Base-by-base conservation (phyloP, 2,797 vertebrate genomes). In the Oryzias dopingdopingensis region DNA sequence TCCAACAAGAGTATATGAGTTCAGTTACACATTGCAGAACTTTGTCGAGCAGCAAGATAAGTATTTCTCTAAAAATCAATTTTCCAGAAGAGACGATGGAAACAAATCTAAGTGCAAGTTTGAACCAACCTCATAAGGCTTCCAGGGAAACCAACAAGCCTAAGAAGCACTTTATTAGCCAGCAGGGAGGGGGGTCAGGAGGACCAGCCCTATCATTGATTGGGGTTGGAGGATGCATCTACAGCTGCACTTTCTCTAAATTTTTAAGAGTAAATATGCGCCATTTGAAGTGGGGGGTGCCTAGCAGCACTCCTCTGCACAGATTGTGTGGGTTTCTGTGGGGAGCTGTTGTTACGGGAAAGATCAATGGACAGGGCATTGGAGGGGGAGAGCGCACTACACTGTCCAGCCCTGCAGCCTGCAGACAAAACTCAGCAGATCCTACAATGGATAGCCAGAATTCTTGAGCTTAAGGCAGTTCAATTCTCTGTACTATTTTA, bases 231-330 rank as follows among this genome's bases (percentile, higher is more conserved):
- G 91, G 93, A 94, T 96, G 94, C 95, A 94, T 96, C 96, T 95
- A 96, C 95, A 96, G 86, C 91, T 97, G 96, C 96, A 98, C 97
- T 98, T 96, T 96, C 93, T 93, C 95, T 95, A 96, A 95, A 96
- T 96, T 97, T 97, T 95, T 94, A 95, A 96, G 94, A 97, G 97
- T 98, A 99, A 99, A 98, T 97, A 97, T 96, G 95, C 95, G 96
- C 95, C 96, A 96, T 96, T 94, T 98, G 96, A 98, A 96, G 94
- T 95, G 93, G 93, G 93, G 94, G 92, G 83, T 87, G 88, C 86
- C 93, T 93, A 91, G 92, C 93, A 97, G 95, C 94, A 94, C 94
- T 96, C 93, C 93, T 93, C 94, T 92, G 93, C 93, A 94, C 94
- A 92, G 94, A 94, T 95, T 93, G 93, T 95, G 94, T 93, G 94